These are phyloP conservation scores for Strigops habroptila DNA, from an alignment of 2,113 vertebrate genomes.

Conservation along the genomic window DNA sequence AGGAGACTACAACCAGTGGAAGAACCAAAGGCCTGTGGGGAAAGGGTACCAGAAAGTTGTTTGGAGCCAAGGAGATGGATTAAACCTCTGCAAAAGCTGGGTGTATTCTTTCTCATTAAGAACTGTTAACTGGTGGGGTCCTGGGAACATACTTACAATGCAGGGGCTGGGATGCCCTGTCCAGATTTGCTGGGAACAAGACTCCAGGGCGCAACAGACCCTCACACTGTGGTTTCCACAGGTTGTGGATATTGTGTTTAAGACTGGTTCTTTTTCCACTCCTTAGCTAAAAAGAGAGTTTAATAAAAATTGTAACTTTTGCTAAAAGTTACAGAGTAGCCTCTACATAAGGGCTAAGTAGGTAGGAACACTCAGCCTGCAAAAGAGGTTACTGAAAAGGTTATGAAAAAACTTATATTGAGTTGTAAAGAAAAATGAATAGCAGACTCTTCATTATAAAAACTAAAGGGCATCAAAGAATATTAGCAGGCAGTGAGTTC, in stretches of 20 bases:
- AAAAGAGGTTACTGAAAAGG: neutral
- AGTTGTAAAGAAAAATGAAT: neutral
- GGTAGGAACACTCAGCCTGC: neutral
- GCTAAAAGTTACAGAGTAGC: neutral
- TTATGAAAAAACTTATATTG: neutral
- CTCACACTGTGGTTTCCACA: neutral
- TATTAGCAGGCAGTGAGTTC: neutral
- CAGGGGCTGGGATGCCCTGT: neutral
- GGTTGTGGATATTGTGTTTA: neutral
- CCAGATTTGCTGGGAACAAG: neutral
- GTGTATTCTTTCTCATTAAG: neutral
- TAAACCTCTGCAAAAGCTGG: neutral
- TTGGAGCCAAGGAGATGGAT: neutral
- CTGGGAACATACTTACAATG: neutral
- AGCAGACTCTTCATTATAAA: neutral
- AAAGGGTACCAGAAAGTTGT: neutral
- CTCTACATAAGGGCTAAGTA: neutral
- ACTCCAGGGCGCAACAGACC: neutral
- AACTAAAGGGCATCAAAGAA: neutral
- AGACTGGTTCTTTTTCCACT: neutral
- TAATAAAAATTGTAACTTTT: neutral
- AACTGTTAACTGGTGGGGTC: neutral
- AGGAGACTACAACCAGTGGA: neutral
- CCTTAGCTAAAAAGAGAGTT: neutral
- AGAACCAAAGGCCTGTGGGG: neutral